Evolutionary conservation across 2,888 invertebrate species (phyloP).

Genomic region (Watsonalla binaria): DNA sequence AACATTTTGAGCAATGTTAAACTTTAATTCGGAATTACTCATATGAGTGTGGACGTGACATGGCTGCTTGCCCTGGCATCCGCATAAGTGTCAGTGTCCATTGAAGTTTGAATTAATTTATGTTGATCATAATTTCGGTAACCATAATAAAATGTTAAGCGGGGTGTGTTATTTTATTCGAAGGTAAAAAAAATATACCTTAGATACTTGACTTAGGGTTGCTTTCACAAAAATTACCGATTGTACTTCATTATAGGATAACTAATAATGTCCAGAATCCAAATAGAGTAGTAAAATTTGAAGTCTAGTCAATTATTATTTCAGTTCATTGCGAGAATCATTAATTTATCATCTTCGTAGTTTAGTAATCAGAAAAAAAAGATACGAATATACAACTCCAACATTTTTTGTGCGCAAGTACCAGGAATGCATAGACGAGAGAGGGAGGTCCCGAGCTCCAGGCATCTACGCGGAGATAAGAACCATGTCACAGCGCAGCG

Average conservation of each 20-base stretch:
- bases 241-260: no score
- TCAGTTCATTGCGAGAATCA: no score
- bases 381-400: neutral
- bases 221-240: no score
- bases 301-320: no score
- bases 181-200: no score
- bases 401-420: neutral
- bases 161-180: no score
- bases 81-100: constrained; percentile 28
- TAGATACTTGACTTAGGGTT: no score
- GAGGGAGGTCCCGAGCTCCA: neutral
- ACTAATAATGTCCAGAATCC: no score
- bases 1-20: neutral
- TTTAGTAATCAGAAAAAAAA: no score
- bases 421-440: neutral
- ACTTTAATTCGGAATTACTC: constrained; percentile 13
- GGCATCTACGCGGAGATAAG: constrained; percentile 16
- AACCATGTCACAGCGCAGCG: constrained; percentile 36
- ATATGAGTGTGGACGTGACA: constrained; percentile 33
- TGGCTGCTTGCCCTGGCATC: constrained; percentile 27
- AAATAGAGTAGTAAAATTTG: no score
- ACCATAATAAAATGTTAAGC: neutral
- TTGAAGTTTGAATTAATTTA: constrained; percentile 18
- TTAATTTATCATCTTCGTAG: no score
- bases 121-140: constrained; percentile 9